Percentiles rank a stretch among this genome's conserved stretches.
phyloP scores from a whole-genome alignment of 2,113 vertebrate species.

The Notarius quadriscutis region DNA sequence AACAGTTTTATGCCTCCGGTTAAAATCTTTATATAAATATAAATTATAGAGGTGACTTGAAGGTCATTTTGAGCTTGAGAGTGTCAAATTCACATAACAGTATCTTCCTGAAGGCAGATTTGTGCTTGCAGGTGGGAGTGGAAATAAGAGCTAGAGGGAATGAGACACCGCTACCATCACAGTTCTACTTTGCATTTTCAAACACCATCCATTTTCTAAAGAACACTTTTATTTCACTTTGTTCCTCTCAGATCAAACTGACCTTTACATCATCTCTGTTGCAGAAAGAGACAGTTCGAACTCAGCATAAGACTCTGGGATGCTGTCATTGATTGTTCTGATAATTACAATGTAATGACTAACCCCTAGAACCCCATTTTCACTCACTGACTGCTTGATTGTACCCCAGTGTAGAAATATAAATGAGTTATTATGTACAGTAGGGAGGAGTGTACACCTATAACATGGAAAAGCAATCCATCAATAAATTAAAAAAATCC shows the following conservation, averaged over 20 bases:
- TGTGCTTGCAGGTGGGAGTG: not conserved
- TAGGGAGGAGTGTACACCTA: not conserved
- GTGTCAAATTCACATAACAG: slow-evolving; percentile 16
- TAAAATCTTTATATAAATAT: not conserved
- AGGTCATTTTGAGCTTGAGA: slow-evolving; percentile 19
- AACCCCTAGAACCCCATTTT: not conserved
- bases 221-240: not conserved
- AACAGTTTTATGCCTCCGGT: not conserved
- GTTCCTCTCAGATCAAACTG: not conserved
- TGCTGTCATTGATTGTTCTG: not conserved
- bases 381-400: not conserved
- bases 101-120: not conserved
- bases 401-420: not conserved
- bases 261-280: not conserved
- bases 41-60: not conserved
- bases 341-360: not conserved
- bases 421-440: not conserved
- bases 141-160: slow-evolving; percentile 9
- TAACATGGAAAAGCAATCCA: not conserved
- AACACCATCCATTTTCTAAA: not conserved
- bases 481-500: not conserved
- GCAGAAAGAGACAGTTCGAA: not conserved
- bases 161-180: not conserved
- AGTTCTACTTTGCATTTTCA: slow-evolving; percentile 5
- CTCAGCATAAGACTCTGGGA: not conserved